Percentiles rank a stretch among this genome's conserved stretches.
phyloP scores from a whole-genome alignment of 2,888 invertebrate species.

The Scaptodrosophila latifasciaeformis region DNA sequence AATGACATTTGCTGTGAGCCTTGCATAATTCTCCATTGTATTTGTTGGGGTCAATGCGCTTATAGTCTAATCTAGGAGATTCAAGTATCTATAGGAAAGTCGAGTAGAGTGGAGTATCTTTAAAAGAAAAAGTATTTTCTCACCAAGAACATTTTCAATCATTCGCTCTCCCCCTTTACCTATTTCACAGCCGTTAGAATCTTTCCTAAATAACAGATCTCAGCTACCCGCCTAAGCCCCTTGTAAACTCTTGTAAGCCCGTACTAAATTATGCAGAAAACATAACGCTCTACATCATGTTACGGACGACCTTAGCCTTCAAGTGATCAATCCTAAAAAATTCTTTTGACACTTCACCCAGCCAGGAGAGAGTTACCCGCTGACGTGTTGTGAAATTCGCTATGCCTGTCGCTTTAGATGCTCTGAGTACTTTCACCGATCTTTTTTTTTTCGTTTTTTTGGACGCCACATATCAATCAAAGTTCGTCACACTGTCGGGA shows the following conservation, averaged over 20 bases:
- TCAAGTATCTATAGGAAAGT: too few species aligned
- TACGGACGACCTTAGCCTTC: conserved; percentile 27
- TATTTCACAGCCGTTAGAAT: too few species aligned
- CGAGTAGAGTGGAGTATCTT: too few species aligned
- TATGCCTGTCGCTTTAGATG: conserved; percentile 45
- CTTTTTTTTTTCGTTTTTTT: conserved; percentile 50
- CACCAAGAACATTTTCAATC: too few species aligned
- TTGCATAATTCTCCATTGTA: conserved; percentile 50
- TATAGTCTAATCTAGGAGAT: too few species aligned
- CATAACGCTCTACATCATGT: conserved; percentile 46
- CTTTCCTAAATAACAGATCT: too few species aligned
- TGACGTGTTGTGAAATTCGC: conserved; percentile 48
- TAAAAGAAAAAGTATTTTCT: too few species aligned
- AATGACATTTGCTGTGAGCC: conserved; percentile 44
- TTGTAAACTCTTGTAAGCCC: conserved; percentile 56
- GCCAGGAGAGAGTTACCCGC: conserved; percentile 19
- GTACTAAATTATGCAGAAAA: conserved; percentile 55
- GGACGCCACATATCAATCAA: conserved; percentile 68
- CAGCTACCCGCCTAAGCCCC: too few species aligned
- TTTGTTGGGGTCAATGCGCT: conserved; percentile 45
- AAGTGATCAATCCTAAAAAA: conserved; percentile 56
- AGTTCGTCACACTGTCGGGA: conserved; percentile 72
- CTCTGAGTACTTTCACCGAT: conserved; percentile 54
- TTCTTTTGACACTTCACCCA: conserved; percentile 50
- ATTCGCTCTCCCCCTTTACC: too few species aligned